phyloP scores from a whole-genome alignment of 2,113 vertebrate species.

The Petrocephalus zakoni region DNA sequence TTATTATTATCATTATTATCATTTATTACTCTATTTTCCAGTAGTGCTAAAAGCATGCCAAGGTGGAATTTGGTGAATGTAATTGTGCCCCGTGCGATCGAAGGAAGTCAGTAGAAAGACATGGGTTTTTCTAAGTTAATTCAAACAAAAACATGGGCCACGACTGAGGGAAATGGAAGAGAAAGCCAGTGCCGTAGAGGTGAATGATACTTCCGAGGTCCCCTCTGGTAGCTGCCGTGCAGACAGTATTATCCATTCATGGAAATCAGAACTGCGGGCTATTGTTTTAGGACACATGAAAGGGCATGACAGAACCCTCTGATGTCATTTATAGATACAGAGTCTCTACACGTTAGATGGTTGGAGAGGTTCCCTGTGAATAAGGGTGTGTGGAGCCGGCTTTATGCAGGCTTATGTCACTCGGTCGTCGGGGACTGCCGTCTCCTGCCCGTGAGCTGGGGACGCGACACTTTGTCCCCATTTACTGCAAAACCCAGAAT shows the following conservation, averaged over 20 bases:
- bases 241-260: constrained; percentile 31
- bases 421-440: not conserved
- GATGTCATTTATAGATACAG: constrained; percentile 44
- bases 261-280: constrained; percentile 30
- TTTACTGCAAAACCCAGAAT: not conserved
- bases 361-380: not conserved
- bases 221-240: constrained; percentile 1
- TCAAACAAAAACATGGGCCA: not conserved
- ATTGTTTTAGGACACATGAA: constrained; percentile 39
- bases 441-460: not conserved
- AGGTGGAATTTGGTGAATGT: not conserved
- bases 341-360: constrained; percentile 8
- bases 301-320: constrained; percentile 33
- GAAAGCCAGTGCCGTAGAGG: constrained; percentile 7
- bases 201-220: constrained; percentile 24
- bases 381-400: not conserved
- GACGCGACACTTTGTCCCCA: not conserved
- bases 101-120: no score
- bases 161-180: not conserved
- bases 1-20: not conserved
- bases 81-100: not conserved
- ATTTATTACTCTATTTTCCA: not conserved
- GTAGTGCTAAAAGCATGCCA: not conserved
- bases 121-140: not conserved
- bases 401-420: constrained; percentile 35